Conservation (phyloP, 2,797 vertebrate species). For the Falco columbarius region DNA sequence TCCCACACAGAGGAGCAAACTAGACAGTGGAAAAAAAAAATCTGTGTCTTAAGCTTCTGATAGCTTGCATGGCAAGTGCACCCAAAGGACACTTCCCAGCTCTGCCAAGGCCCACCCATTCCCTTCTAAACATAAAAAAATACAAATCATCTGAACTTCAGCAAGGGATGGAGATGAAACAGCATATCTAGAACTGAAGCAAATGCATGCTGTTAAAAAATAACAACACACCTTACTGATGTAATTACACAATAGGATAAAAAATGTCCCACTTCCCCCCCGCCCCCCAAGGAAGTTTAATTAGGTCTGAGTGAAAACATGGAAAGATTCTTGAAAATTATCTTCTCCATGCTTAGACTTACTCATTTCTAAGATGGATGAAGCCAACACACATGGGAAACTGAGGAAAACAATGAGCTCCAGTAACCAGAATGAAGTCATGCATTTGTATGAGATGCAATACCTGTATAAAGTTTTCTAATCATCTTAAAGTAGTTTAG, state of each 20-base stretch:
- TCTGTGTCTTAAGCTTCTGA: not conserved
- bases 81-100: not conserved
- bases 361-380: not conserved
- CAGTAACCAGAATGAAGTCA: not conserved
- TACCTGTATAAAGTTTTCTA: not conserved
- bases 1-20: not conserved
- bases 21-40: not conserved
- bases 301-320: not conserved
- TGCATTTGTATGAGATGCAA: not conserved
- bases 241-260: not conserved
- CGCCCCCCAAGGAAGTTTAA: not conserved
- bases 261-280: not conserved
- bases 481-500: not conserved
- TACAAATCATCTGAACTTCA: not conserved
- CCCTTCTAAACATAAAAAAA: not conserved
- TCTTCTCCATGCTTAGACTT: not conserved
- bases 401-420: not conserved
- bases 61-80: rapidly evolving
- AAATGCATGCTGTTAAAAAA: not conserved
- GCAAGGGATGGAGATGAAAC: not conserved
- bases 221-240: not conserved
- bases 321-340: not conserved
- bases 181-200: not conserved
- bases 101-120: not conserved
- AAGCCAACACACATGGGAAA: not conserved